These are phyloP conservation scores for Malurus cyaneus DNA, from an alignment of 2,113 vertebrate species.

Conservation along the genomic window DNA sequence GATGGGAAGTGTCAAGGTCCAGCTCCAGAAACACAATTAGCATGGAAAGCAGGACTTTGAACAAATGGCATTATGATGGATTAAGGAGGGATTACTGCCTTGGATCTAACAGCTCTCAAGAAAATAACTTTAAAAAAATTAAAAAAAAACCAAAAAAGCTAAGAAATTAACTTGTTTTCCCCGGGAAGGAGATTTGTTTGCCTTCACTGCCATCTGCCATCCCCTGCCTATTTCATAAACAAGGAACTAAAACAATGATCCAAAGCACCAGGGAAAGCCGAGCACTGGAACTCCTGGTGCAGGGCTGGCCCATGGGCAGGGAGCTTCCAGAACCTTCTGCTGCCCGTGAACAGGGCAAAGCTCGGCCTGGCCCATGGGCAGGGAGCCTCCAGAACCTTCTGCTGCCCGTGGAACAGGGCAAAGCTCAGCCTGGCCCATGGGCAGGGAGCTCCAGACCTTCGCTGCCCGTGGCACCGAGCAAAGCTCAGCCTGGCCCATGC, in stretches of 20 bases:
- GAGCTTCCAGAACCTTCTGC: not conserved
- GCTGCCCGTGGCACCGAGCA: too few species aligned
- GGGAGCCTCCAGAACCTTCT: rapidly evolving
- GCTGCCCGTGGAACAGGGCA: not conserved
- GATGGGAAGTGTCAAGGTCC: conserved; percentile 1
- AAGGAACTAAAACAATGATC: not conserved
- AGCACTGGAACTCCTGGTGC: rapidly evolving
- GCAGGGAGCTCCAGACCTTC: too few species aligned
- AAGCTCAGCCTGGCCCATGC: too few species aligned
- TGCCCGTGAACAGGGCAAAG: not conserved
- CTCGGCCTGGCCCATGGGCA: rapidly evolving
- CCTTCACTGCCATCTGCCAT: conserved; percentile 54
- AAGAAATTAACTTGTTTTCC: conserved; percentile 42
- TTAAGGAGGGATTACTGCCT: conserved; percentile 57
- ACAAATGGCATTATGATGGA: conserved; percentile 63
- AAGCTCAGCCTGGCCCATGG: rapidly evolving
- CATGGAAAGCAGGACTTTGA: conserved; percentile 34
- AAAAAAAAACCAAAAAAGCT: not conserved
- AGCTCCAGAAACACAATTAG: conserved; percentile 58
- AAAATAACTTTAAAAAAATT: conserved; percentile 15
- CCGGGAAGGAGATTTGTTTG: conserved; percentile 32
- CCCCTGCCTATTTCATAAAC: conserved; percentile 3
- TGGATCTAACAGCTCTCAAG: conserved; percentile 31
- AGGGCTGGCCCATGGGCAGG: rapidly evolving
- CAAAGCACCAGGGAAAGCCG: not conserved